Evolutionary conservation across 2,797 vertebrate species (phyloP).

Genomic region (Okamejei kenojei): DNA sequence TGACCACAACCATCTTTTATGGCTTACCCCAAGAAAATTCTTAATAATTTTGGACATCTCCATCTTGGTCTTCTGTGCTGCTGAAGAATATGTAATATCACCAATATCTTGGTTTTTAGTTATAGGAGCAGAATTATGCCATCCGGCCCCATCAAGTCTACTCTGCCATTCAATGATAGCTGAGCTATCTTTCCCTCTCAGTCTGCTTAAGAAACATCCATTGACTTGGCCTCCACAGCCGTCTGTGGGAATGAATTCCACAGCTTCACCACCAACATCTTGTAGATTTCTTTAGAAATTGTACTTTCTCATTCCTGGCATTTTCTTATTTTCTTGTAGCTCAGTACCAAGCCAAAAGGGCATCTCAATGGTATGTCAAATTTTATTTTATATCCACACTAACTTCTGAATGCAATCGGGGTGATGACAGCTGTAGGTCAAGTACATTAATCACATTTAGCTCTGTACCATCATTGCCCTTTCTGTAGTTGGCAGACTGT

Average conservation of each 20-base stretch:
- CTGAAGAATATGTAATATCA: background rate
- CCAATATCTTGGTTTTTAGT: background rate
- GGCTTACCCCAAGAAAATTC: no score
- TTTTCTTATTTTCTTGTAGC: background rate
- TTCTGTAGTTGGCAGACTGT: constrained; percentile 18
- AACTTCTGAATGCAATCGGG: background rate
- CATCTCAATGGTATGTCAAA: background rate
- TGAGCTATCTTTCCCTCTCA: no score
- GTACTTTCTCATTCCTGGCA: background rate
- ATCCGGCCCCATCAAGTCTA: no score
- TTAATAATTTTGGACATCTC: background rate
- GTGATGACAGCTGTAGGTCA: constrained; percentile 32
- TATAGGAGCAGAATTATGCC: no score
- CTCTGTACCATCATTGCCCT: constrained; percentile 24
- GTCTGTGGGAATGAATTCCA: no score
- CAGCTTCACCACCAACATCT: background rate
- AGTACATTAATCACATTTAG: constrained; percentile 33
- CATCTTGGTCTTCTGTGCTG: background rate
- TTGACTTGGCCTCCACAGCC: no score
- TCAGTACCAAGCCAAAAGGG: background rate
- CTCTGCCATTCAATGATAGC: no score
- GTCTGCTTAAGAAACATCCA: no score
- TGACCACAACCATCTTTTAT: background rate
- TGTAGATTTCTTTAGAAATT: background rate
- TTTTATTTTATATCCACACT: constrained; percentile 29